Evolutionary conservation across 2,888 invertebrate genomes (phyloP), one percentile per base, ranked within the genome.

Genomic region (Agonum fuliginosum): DNA sequence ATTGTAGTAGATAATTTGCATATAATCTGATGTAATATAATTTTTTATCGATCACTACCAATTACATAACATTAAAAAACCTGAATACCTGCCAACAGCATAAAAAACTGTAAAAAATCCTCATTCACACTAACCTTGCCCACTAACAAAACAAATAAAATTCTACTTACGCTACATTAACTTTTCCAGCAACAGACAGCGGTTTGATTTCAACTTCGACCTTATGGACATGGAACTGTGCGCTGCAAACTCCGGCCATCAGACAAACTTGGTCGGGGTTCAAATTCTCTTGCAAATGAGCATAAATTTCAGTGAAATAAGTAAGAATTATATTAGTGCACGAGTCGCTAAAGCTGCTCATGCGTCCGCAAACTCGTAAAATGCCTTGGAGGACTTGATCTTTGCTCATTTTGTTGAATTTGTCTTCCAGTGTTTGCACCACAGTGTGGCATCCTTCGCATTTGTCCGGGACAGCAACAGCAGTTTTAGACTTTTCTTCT

Each of bases 291-390:
- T 90, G 87, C 1, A 94, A 81, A 72, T 91, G 91, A 3, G 87
- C 86, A 80, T 94, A 91, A 78, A 96, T 92, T 54, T 91, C 89
- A 82, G 92, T 91, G 87, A 94, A 94, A 85, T 96, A 91, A 17
- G 90, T 91, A 78, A 94, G 88, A 27, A 94, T 89, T 10, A 93
- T 89, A 83, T 92, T 92, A 48, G 93, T 90, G 84, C 97, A 97
- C 5, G 93, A 93, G 86, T 96, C 96, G 0, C 95, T 93, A 51
- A 93, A 91, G 1, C 93, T 93, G 69, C 92, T 91, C 83, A 93
- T 86, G 77, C 89, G 87, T 54, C 93, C 92, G 85, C 97, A 96
- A 0, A 91, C 91, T 86, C 87, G 84, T 14, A 92, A 82, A 20
- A 92, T 83, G 70, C 87, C 87, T 75, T 90, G 84, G 14, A 91